Percentiles rank a stretch among this genome's conserved stretches.
phyloP scores from a whole-genome alignment of 2,113 vertebrate species.

The Pyxicephalus adspersus region DNA sequence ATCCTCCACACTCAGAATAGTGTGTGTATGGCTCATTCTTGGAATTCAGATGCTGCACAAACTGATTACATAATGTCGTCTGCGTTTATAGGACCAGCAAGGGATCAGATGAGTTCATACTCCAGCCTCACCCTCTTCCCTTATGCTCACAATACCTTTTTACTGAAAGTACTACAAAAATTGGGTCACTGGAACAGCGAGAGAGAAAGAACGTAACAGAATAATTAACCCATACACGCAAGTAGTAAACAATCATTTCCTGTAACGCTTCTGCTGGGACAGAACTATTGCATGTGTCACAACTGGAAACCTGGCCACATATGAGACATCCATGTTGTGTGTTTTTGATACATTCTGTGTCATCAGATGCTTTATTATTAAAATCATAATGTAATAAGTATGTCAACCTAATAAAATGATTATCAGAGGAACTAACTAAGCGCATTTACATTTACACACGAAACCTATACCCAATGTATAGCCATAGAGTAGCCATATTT shows the following conservation, averaged over 20 bases:
- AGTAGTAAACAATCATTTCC: background rate
- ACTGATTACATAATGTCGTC: background rate
- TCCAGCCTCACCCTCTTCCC: slow-evolving; percentile 22
- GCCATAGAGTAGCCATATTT: no score
- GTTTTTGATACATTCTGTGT: background rate
- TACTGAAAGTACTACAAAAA: background rate
- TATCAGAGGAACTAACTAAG: no score
- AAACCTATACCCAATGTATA: no score
- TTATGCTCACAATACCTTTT: slow-evolving; percentile 1
- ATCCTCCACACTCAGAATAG: background rate
- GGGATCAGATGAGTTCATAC: slow-evolving; percentile 18
- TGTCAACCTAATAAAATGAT: no score
- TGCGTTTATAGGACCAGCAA: slow-evolving; percentile 2
- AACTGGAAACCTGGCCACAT: background rate
- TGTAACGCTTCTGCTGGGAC: background rate
- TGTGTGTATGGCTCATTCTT: slow-evolving; percentile 3
- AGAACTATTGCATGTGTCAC: background rate
- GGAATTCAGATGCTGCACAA: slow-evolving; percentile 6
- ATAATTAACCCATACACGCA: slow-evolving; percentile 7
- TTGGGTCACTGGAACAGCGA: slow-evolving; percentile 38
- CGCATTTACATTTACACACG: no score
- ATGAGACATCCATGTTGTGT: background rate
- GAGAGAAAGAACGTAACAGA: slow-evolving; percentile 68
- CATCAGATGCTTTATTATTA: background rate
- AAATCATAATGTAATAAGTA: no score